A percentile compares a stretch with the other conserved stretches of the same genome.
phyloP scores from a whole-genome alignment of 2,113 vertebrate species.

The Capricornis sumatraensis region DNA sequence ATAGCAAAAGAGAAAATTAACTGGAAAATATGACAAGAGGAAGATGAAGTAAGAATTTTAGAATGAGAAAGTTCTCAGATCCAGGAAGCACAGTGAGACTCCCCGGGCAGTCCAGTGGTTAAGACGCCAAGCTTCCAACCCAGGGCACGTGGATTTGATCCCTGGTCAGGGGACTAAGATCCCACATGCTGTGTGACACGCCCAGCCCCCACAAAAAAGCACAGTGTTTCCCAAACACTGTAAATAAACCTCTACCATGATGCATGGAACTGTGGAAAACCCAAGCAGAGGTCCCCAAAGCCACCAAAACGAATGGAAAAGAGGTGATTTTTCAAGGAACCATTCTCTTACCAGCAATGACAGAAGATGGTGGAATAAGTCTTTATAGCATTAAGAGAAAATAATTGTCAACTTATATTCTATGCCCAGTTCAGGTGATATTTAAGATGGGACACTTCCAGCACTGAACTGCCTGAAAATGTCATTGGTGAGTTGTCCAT shows the following conservation, averaged over 20 bases:
- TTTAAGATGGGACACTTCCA: not conserved
- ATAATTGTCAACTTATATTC: not conserved
- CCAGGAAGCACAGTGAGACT: not conserved
- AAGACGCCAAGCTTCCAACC: not conserved
- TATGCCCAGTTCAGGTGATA: not conserved
- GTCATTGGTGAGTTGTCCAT: not conserved
- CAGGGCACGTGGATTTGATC: not conserved
- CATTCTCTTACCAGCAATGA: not conserved
- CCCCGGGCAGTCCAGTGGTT: not conserved
- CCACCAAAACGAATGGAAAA: not conserved
- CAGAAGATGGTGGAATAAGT: not conserved
- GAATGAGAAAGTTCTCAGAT: not conserved
- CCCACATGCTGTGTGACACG: not conserved
- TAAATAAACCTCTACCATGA: not conserved
- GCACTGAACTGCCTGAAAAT: rapidly evolving
- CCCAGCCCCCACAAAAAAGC: not conserved
- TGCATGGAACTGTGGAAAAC: not conserved
- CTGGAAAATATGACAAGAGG: not conserved
- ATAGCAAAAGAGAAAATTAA: not conserved
- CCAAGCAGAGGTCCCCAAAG: not conserved
- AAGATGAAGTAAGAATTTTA: not conserved
- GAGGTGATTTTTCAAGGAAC: not conserved
- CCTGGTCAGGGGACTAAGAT: not conserved
- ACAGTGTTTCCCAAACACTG: not conserved
- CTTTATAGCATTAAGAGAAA: not conserved